phyloP scores from a whole-genome alignment of 2,888 invertebrate genomes.

The Diarsia rubi region DNA sequence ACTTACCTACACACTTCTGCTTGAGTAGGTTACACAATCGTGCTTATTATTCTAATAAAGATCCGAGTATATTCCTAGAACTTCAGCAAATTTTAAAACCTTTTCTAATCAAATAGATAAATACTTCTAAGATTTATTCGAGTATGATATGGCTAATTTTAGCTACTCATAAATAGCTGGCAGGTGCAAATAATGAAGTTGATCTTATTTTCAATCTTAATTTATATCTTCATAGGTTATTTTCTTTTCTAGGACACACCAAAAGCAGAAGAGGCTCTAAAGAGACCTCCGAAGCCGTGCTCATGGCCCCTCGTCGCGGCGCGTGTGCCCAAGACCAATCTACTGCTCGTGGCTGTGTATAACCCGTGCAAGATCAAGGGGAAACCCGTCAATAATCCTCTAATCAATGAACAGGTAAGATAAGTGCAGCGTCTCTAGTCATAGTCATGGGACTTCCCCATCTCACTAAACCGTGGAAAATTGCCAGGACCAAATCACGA shows the following conservation, averaged over 20 bases:
- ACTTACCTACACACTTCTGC: background rate
- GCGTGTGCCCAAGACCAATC: conserved; percentile 82
- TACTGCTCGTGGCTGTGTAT: conserved; percentile 84
- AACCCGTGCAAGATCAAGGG: conserved; percentile 72
- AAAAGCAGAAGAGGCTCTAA: conserved; percentile 75
- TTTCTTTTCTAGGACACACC: conserved; percentile 74
- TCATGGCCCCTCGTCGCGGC: conserved; percentile 84
- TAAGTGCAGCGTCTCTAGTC: too few relatives aligned
- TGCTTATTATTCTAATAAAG: background rate
- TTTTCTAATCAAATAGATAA: background rate
- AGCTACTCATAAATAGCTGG: background rate
- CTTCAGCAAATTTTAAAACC: background rate
- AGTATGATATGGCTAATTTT: background rate
- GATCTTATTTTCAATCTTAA: too few relatives aligned
- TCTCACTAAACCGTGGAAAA: background rate
- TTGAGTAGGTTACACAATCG: background rate
- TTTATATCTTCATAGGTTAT: background rate
- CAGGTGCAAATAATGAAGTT: background rate
- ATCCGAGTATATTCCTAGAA: background rate
- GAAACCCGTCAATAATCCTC: conserved; percentile 75
- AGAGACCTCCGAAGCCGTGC: conserved; percentile 75
- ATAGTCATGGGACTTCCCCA: background rate
- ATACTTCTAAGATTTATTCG: background rate
- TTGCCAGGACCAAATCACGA: background rate
- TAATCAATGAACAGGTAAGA: conserved; percentile 78